Conservation (phyloP, 2,113 vertebrate species). For the Triplophysa rosa region DNA sequence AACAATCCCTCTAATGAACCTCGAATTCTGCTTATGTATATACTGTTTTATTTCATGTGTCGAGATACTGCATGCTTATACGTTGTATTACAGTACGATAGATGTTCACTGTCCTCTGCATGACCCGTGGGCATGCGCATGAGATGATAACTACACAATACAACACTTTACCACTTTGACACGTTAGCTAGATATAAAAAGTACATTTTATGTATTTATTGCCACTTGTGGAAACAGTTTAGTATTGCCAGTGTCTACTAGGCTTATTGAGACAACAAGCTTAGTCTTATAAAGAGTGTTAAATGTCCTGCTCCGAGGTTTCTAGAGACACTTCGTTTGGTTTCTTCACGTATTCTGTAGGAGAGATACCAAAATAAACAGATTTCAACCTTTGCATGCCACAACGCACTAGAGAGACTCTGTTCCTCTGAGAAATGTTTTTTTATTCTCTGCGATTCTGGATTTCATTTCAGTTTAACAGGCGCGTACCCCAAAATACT, state of each 20-base stretch:
- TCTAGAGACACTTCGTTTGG: background rate
- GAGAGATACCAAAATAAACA: background rate
- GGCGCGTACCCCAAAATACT: background rate
- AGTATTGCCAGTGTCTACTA: background rate
- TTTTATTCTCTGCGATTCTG: background rate
- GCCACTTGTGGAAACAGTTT: background rate
- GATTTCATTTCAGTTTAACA: background rate
- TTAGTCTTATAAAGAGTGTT: background rate
- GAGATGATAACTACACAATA: background rate
- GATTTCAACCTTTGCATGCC: background rate
- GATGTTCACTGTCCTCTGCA: background rate
- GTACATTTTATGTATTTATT: background rate
- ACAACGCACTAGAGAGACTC: background rate
- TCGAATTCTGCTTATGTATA: background rate
- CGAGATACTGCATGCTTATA: background rate
- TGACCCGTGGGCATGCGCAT: background rate
- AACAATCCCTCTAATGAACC: background rate
- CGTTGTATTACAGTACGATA: background rate
- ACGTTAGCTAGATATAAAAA: background rate
- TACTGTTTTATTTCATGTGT: constrained; percentile 3
- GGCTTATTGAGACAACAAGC: background rate
- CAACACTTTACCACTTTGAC: background rate
- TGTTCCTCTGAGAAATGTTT: background rate
- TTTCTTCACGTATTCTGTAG: background rate
- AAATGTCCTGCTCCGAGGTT: background rate